Evolutionary conservation across 2,888 invertebrate species (phyloP), one percentile per base, ranked within the genome.

Genomic region (Spisula subtruncata): DNA sequence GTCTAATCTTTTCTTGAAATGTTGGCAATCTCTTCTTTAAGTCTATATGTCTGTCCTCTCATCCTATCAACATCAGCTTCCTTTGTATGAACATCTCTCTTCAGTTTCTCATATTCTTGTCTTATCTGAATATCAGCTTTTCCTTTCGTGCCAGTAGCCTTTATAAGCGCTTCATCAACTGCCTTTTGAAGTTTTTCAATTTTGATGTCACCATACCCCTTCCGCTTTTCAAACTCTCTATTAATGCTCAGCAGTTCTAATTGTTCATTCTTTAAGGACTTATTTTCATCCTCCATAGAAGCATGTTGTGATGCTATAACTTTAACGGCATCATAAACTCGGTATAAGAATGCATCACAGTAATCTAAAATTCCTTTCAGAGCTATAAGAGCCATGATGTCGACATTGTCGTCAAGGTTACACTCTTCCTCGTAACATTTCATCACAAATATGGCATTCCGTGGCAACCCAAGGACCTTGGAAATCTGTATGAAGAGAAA

Each of bases 381-480:
- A 4, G 75, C 75, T 5, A 75, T 18, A 35, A 75, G 75, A 35
- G 75, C 75, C 29, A 75, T 75, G 5, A 35, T 75, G 35, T 75
- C 75, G 0, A 75, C 75, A 32, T 75, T 32, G 32, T 75, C 35
- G 18, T 75, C 75, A 29, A 75, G 75, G 18, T 35, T 12, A 14
- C 75, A 75, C 35, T 75, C 75, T 35, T 75, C 75, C 35, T 75
- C 75, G 18, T 75, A 75, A 75, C 75, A 75, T 75, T 75, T 75
- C 75, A 75, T 75, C 16, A 75, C 75, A 75, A 75, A 75, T 16
- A 75, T 35, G 18, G 75, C 75, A 75, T 75, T 75, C 6, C 35
- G 32, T 32, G 35, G 35, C 16, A 75, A 32, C 16, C 75, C 75
- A 75, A 75, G 32, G 25, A 35, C 12, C 35, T 75, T 32, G 12